Evolutionary conservation across 2,113 vertebrate genomes (phyloP).

Genomic region (Anarrhichthys ocellatus): DNA sequence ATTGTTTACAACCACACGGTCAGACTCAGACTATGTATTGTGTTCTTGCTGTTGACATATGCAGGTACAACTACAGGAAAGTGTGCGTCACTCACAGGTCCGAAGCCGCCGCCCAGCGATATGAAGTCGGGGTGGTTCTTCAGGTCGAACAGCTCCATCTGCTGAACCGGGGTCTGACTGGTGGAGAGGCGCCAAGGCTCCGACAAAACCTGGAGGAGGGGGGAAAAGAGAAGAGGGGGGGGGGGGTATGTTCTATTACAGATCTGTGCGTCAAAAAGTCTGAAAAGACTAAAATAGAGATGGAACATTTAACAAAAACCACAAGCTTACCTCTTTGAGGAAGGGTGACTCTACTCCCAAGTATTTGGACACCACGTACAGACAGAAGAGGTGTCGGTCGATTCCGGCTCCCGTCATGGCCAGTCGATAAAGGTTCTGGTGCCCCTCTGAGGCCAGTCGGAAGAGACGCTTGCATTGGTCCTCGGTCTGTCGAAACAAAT

Average conservation of each 20-base stretch:
- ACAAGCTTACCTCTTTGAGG: conserved; percentile 80
- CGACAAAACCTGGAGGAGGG: conserved; percentile 83
- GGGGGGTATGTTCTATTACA: background rate
- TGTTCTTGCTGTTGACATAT: background rate
- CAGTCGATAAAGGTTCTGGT: conserved; percentile 88
- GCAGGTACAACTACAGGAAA: background rate
- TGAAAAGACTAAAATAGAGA: background rate
- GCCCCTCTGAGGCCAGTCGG: conserved; percentile 83
- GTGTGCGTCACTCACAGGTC: conserved; percentile 84
- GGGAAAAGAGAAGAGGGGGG: no score
- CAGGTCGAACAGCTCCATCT: conserved; percentile 89
- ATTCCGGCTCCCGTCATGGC: conserved; percentile 89
- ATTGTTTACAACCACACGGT: background rate
- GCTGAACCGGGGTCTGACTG: conserved; percentile 91
- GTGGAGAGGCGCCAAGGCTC: conserved; percentile 92
- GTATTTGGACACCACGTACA: conserved; percentile 88
- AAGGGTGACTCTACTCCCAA: conserved; percentile 86
- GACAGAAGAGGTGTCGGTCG: conserved; percentile 90
- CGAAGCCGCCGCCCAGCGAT: conserved; percentile 91
- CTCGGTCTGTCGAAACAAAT: conserved; percentile 67
- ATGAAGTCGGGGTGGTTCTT: conserved; percentile 87
- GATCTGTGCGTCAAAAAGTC: background rate
- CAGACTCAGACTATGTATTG: background rate
- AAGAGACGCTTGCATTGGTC: conserved; percentile 82
- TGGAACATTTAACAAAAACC: background rate